Evolutionary conservation across 2,888 invertebrate species (phyloP), one percentile per base, ranked within the genome.

Genomic region (Diplolepis rosae): DNA sequence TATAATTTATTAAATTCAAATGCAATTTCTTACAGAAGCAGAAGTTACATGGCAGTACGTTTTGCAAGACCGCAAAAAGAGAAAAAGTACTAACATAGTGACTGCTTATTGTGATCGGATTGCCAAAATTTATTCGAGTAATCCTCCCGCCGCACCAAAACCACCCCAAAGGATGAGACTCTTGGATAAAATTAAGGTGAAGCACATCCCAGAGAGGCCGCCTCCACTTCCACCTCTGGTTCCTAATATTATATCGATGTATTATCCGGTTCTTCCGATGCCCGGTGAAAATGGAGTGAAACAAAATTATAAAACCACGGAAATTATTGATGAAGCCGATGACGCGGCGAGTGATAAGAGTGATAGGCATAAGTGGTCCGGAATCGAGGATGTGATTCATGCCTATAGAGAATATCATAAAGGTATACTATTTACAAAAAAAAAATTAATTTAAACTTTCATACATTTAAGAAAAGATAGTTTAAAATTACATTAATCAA

Each of bases 11-110:
- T n/a, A n/a, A n/a, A n/a, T n/a, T n/a, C n/a, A n/a, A 68, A 67
- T 42, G 22, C 7, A 22, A 45, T 32, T 11, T 22, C 61, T 91
- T 90, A 67, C 89, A 93, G 93, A 90, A 73, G 91, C 92, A 81
- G 94, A 94, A 87, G 89, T 89, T 66, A 90, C 90, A 56, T 94
- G 94, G 94, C 90, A 91, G 79, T 91, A 91, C 83, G 90, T 94
- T 75, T 80, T 93, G 2, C 91, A 91, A 83, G 93, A 94, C 77
- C 90, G 93, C 61, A 90, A 91, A 78, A 91, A 91, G 74, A 89
- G 93, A 70, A 89, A 91, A 75, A 90, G 90, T 66, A 84, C 87
- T 28, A 89, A 90, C 54, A 84, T 90, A 35, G 86, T 91, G 61
- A 90, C 90, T 4, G 88, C 89, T 56, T 91, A 91, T 78, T 90